phyloP scores from a whole-genome alignment of 2,113 vertebrate genomes.

The Meleagris gallopavo region DNA sequence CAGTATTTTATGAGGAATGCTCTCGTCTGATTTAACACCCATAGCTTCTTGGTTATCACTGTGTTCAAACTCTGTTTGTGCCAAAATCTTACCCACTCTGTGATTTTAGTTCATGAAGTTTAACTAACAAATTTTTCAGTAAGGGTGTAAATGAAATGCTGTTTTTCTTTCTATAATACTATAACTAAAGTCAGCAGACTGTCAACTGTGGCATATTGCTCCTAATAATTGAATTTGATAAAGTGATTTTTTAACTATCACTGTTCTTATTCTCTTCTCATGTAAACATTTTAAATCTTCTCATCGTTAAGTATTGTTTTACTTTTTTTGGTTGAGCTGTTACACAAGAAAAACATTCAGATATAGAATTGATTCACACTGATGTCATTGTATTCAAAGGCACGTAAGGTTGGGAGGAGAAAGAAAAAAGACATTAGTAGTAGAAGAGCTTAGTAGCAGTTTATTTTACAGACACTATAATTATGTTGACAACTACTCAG shows the following conservation, averaged over 20 bases:
- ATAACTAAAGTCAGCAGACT: not conserved
- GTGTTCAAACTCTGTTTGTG: not conserved
- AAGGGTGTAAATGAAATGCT: not conserved
- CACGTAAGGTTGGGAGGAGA: constrained; percentile 60
- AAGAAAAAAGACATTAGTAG: constrained; percentile 36
- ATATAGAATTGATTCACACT: constrained; percentile 67
- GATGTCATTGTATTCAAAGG: constrained; percentile 45
- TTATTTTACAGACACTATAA: constrained; percentile 63
- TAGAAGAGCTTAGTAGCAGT: constrained; percentile 39
- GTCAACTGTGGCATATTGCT: not conserved
- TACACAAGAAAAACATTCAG: constrained; percentile 14
- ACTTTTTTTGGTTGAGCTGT: constrained; percentile 3
- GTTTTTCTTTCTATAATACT: not conserved
- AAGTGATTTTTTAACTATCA: not conserved
- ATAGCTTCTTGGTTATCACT: not conserved
- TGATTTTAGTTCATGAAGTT: not conserved
- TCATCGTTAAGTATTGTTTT: constrained; percentile 60
- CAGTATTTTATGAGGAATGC: not conserved
- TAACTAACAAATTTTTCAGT: not conserved
- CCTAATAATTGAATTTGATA: constrained; percentile 10
- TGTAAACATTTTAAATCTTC: constrained; percentile 44
- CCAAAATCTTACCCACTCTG: not conserved
- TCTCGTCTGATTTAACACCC: not conserved
- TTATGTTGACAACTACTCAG: constrained; percentile 61
- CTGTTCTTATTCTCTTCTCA: not conserved